These are phyloP conservation scores for Varanus salvator DNA, from an alignment of 2,113 vertebrate species.

Conservation along the genomic window DNA sequence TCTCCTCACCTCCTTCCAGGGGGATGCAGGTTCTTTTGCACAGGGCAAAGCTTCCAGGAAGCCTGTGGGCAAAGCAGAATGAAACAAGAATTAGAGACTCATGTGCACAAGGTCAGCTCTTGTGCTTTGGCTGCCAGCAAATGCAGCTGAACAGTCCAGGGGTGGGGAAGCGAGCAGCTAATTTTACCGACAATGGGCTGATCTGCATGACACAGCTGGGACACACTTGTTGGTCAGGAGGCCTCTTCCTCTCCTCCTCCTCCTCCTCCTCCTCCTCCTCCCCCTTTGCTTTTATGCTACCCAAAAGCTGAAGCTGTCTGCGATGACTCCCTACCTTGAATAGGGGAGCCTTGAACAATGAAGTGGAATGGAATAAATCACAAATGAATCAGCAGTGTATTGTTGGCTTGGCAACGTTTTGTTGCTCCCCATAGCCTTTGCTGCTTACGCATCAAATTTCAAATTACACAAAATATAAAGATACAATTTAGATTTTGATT, in stretches of 20 bases:
- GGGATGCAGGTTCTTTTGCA: slow-evolving; percentile 16
- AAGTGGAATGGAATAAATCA: no score
- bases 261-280: no score
- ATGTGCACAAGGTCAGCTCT: background rate
- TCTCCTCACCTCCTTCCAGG: background rate
- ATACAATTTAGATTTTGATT: background rate
- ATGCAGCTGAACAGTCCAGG: background rate
- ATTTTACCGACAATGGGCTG: background rate
- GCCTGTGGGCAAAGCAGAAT: background rate
- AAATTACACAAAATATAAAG: no score
- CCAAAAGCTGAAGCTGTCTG: no score
- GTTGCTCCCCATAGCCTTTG: background rate
- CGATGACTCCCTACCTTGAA: background rate
- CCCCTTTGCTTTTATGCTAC: no score
- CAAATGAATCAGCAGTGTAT: background rate
- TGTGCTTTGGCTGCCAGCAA: background rate
- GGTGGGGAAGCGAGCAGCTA: background rate
- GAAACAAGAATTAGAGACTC: background rate
- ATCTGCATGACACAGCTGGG: background rate
- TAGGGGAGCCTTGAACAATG: background rate
- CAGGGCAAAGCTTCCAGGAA: background rate
- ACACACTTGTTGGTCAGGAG: background rate
- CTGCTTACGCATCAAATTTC: no score
- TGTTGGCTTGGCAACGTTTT: background rate
- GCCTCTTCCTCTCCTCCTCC: no score